Base-by-base conservation (phyloP, 2,888 invertebrate genomes). In the Penaeus monodon region DNA sequence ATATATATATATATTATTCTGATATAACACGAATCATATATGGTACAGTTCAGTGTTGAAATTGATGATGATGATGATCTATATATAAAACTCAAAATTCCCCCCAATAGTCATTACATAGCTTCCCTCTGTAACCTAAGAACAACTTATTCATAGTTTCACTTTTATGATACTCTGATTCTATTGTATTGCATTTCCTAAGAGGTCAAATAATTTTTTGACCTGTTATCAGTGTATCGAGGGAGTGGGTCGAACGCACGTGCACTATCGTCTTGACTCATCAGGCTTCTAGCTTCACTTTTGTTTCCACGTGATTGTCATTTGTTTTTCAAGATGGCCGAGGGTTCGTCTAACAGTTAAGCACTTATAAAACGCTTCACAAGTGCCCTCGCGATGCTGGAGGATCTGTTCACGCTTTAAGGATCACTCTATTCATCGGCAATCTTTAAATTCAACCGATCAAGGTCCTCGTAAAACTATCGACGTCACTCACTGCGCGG, bases 241-340 rank as follows among this genome's bases (percentile, higher is more conserved):
- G 27, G 76, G 74, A 64, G 74, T 44, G 81, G 85, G 85, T 85
- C 85, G 80, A 80, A 66, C 65, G 81, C 44, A 77, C 85, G 85
- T 85, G 85, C 65, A 29, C 85, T 85, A 85, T 85, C 85, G 65
- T 81, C 33, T 74, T 38, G 44, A n/a, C 33, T 22, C 85, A 85
- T 85, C 85, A 33, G 76, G 85, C 81, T 44, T 81, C 85, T 70
- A 80, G 85, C 80, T 80, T 85, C 85, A 81, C 81, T 85, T 85
- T 85, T 85, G 85, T 85, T 85, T 85, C 85, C 81, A 80, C 85
- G 85, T 81, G 85, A 85, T 85, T 85, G 81, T 85, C 85, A 85
- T 85, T 85, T 85, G 81, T 81, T 85, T 85, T 85, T 85, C 85
- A 85, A 81, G 85, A 76, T 85, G 85, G 76, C 73, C 74, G 81